A percentile compares a stretch with the other conserved stretches of the same genome.
Conservation (phyloP, 2,113 vertebrate species). For the Platichthys stellatus region DNA sequence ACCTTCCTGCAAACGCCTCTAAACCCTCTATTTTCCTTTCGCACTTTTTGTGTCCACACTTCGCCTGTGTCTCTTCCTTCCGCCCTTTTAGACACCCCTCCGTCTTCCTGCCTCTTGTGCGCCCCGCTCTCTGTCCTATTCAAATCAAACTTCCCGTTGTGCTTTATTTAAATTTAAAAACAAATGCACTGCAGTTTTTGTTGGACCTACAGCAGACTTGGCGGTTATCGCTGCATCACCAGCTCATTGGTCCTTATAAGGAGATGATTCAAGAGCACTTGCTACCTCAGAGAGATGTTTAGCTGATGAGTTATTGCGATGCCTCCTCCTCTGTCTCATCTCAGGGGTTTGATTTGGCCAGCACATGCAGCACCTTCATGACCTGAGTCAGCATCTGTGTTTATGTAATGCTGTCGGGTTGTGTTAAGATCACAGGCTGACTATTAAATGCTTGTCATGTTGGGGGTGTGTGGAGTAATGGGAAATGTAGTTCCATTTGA, state of each 20-base stretch:
- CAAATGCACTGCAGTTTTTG: constrained; percentile 13
- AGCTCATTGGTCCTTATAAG: constrained; percentile 44
- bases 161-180: constrained; percentile 1
- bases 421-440: background rate
- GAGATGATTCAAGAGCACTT: constrained; percentile 27
- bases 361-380: constrained; percentile 12
- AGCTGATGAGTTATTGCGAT: constrained; percentile 42
- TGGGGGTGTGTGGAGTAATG: constrained; percentile 1
- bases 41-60: background rate
- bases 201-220: constrained; percentile 8
- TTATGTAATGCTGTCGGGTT: constrained; percentile 11
- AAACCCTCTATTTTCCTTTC: background rate
- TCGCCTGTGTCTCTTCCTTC: constrained; percentile 12
- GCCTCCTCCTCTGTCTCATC: constrained; percentile 22
- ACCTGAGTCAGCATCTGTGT: constrained; percentile 38
- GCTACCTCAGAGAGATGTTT: constrained; percentile 38
- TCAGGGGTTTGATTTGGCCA: constrained; percentile 20
- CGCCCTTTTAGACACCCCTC: constrained; percentile 2
- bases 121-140: constrained; percentile 21
- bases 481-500: background rate
- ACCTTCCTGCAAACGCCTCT: background rate
- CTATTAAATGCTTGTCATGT: too few relatives aligned
- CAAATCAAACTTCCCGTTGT: constrained; percentile 36
- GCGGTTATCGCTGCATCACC: constrained; percentile 12
- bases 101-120: constrained; percentile 32